Base-by-base conservation (phyloP, 1,140 invertebrate species). In the Bombus difficillimus region DNA sequence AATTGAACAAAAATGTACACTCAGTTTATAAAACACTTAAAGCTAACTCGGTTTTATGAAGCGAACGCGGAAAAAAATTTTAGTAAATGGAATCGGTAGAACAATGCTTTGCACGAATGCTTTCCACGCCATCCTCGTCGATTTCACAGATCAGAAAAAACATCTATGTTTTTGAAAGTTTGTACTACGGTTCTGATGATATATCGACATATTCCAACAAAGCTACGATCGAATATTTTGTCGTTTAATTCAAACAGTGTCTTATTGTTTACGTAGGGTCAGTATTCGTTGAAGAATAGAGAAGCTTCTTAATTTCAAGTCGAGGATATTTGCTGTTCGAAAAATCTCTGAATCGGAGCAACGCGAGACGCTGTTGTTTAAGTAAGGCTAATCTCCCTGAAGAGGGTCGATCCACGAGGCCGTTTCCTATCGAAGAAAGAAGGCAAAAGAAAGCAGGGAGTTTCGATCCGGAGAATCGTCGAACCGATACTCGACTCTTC, bases 371-470 rank as follows among this genome's bases (percentile, higher is more conserved):
- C 81, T 77, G 79, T 88, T 89, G 80, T 91, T 89, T 91, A 89
- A 88, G 87, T 85, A 88, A 85, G 86, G 89, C 69, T 90, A 90
- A 90, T 90, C 90, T 86, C 79, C 59, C 69, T 43, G 78, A 64
- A 81, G 73, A 64, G 88, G 41, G 80, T 79, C 80, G 84, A 86
- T 86, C 79, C 79, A 37, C 53, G n/a, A 39, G 39, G 18, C 41
- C 62, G 66, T 69, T 64, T 66, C 68, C 68, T 62, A 71, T 76
- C 74, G 72, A 80, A 72, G 81, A 86, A 86, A 83, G 69, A 81
- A 64, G 62, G 68, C 18, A 78, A 81, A 91, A 83, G 83, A 73
- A 85, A 79, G 69, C 71, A 80, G 69, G 37, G 85, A 80, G 85
- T 80, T 75, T 73, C 85, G 88, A 87, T 87, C 81, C 37, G 74